Evolutionary conservation across 2,113 vertebrate species (phyloP).

Genomic region (Acanthochromis polyacanthus): DNA sequence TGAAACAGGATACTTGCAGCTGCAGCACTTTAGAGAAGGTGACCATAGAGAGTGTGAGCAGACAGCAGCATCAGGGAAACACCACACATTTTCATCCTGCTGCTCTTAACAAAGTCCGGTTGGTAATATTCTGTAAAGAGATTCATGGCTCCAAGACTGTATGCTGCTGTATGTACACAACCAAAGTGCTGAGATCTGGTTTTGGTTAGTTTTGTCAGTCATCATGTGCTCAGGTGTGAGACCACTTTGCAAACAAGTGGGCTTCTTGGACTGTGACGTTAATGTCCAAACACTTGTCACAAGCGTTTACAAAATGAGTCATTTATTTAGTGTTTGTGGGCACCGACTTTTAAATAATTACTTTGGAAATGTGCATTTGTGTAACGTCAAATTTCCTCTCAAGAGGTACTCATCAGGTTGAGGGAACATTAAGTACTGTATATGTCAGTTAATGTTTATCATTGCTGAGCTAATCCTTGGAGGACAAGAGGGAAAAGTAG

Average conservation of each 20-base stretch:
- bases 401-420: background rate
- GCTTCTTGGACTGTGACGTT: background rate
- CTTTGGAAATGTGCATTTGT: conserved; percentile 20
- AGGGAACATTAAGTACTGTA: background rate
- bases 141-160: background rate
- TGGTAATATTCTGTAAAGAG: conserved; percentile 4
- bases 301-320: conserved; percentile 6
- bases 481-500: too few relatives aligned
- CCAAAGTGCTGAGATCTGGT: conserved; percentile 7
- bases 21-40: conserved; percentile 49
- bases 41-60: conserved; percentile 21
- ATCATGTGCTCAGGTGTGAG: background rate
- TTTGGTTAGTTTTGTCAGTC: conserved; percentile 13
- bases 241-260: conserved; percentile 10
- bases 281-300: conserved; percentile 18
- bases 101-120: conserved; percentile 4
- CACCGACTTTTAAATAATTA: conserved; percentile 11
- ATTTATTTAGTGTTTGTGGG: conserved; percentile 3
- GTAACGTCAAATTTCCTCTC: background rate
- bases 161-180: conserved; percentile 7
- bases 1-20: conserved; percentile 54
- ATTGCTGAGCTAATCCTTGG: too few relatives aligned
- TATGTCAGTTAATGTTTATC: background rate
- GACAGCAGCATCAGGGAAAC: conserved; percentile 11
- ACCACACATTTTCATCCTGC: background rate